phyloP scores from a whole-genome alignment of 2,888 invertebrate species.

The Crocallis elinguaria region DNA sequence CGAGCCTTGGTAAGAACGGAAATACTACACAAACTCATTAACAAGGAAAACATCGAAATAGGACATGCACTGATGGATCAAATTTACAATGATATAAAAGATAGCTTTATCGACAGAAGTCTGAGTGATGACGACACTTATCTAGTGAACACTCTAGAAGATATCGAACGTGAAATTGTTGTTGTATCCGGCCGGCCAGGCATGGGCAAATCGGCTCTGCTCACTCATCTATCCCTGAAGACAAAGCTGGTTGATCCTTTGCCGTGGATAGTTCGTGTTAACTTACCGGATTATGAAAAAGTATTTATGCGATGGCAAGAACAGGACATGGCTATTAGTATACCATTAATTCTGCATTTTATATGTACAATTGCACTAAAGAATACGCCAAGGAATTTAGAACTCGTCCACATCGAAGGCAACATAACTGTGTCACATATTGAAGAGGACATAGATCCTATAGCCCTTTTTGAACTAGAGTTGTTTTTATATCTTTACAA shows the following conservation, averaged over 20 bases:
- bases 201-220: slow-evolving; percentile 49
- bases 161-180: slow-evolving; percentile 43
- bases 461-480: slow-evolving; percentile 44
- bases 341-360: slow-evolving; percentile 35
- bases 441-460: slow-evolving; percentile 21
- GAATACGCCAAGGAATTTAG: slow-evolving; percentile 31
- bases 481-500: slow-evolving; percentile 49
- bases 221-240: slow-evolving; percentile 48
- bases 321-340: slow-evolving; percentile 21
- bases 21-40: slow-evolving; percentile 41
- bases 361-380: slow-evolving; percentile 45
- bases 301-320: slow-evolving; percentile 41
- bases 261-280: slow-evolving; percentile 50
- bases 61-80: slow-evolving; percentile 39
- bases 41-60: slow-evolving; percentile 45
- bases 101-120: slow-evolving; percentile 43
- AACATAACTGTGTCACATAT: slow-evolving; percentile 29
- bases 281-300: slow-evolving; percentile 42
- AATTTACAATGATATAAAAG: slow-evolving; percentile 44
- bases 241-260: slow-evolving; percentile 42
- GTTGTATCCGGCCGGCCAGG: slow-evolving; percentile 46
- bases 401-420: slow-evolving; percentile 25
- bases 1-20: slow-evolving; percentile 41
- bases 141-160: slow-evolving; percentile 42
- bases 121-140: slow-evolving; percentile 35